Base-by-base conservation (phyloP, 2,113 vertebrate genomes). In the Myotis lucifugus region DNA sequence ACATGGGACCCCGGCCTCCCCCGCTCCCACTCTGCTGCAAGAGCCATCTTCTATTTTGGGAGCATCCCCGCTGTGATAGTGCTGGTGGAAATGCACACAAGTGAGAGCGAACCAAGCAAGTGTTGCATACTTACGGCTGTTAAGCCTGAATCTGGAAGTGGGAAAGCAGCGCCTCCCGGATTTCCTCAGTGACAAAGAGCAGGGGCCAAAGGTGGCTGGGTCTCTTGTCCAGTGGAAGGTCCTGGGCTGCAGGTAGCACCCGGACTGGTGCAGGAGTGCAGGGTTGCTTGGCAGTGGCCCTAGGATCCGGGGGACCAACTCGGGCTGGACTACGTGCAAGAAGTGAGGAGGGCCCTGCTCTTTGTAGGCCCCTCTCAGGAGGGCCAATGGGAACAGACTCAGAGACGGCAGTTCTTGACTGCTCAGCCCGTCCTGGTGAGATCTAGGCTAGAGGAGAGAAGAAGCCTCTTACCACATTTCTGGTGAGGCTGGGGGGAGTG, bases 41-140 rank as follows among this genome's bases (percentile, higher is more conserved):
- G 6, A 72, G 76, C 46, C 42, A 27, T 42, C 11, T 70, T 74
- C 1, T 56, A 15, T 91, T 73, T 70, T n/a, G 48, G 88, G 56
- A 52, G 37, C 48, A 34, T 82, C 77, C 82, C 46, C 40, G 52
- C 56, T 61, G 27, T 4, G 18, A 34, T 50, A 79, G 67, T 79
- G 61, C 84, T 73, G 54, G 67, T 76, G 48, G 90, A 25, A 64
- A 78, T 56, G 50, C 40, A 56, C 7, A 42, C 37, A 69, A 25
- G 66, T 79, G 82, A 81, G 67, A 78, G 50, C 79, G 72, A 95
- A 50, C 50, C n/a, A 66, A 90, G 59, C 91, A 69, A 37, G 23
- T 94, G 85, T 82, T 46, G 27, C 0, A 8, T 93, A 98, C 98
- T 98, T 97, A 98, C 97, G 70, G 74, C 76, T 79, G 10, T 91